phyloP scores from a whole-genome alignment of 2,888 invertebrate genomes.

The Philereme vetulata region DNA sequence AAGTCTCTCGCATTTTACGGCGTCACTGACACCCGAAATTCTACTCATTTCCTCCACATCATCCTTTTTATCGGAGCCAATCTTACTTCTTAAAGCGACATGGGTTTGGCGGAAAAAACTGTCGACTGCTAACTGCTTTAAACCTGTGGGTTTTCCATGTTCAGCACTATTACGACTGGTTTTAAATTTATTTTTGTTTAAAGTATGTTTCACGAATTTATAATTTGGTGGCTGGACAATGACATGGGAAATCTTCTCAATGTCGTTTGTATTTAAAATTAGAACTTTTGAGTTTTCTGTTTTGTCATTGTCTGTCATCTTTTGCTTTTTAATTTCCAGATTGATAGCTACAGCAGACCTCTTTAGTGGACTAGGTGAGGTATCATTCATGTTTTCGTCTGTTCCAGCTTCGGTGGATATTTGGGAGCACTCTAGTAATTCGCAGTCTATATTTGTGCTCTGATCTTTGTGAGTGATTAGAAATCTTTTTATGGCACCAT shows the following conservation, averaged over 20 bases:
- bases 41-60: slow-evolving; percentile 70
- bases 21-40: slow-evolving; percentile 58
- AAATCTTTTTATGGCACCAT: slow-evolving; percentile 58
- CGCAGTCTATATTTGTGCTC: slow-evolving; percentile 58
- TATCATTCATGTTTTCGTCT: slow-evolving; percentile 55
- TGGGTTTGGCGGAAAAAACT: slow-evolving; percentile 56
- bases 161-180: slow-evolving; percentile 50
- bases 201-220: slow-evolving; percentile 71
- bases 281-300: slow-evolving; percentile 71
- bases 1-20: slow-evolving; percentile 55
- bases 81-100: slow-evolving; percentile 35
- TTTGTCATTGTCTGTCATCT: slow-evolving; percentile 52
- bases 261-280: slow-evolving; percentile 77
- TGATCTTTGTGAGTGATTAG: slow-evolving; percentile 47
- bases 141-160: slow-evolving; percentile 55
- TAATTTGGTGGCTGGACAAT: slow-evolving; percentile 79
- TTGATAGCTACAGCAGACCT: slow-evolving; percentile 62
- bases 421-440: slow-evolving; percentile 55
- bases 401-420: slow-evolving; percentile 50
- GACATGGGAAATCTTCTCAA: slow-evolving; percentile 74
- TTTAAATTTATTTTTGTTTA: slow-evolving; percentile 58
- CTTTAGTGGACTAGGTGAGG: slow-evolving; percentile 47
- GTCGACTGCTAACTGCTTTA: slow-evolving; percentile 65
- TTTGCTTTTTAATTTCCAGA: slow-evolving; percentile 74
- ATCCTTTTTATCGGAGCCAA: slow-evolving; percentile 42